Evolutionary conservation across 2,888 invertebrate species (phyloP), one percentile per base, ranked within the genome.

Genomic region (Clivina fossor): DNA sequence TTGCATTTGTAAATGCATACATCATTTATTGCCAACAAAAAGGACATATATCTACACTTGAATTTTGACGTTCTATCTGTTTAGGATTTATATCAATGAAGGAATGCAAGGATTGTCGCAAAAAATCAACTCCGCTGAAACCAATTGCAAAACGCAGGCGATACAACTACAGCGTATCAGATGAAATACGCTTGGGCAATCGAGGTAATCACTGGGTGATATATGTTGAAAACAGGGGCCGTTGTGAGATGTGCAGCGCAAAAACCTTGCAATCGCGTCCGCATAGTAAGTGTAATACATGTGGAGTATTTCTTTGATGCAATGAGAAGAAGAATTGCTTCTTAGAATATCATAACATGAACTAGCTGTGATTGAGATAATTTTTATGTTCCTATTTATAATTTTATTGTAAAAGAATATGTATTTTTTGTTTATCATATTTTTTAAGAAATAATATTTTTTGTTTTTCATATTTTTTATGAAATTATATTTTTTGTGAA

Each of bases 1-100:
- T 64, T 4, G 55, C 57, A 22, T 63, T 65, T 57, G 60, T 66
- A 19, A 64, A 61, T 50, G 47, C 56, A 15, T 57, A 54, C 51
- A 48, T 54, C 18, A 32, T 63, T 9, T 58, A 56, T 26, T 50
- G 33, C 18, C 28, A 40, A 13, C 43, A 35, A 32, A 49, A 13
- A 24, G 58, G 51, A 22, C 40, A 49, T 46, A 47, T 60, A 18
- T 13, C 53, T 19, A 33, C 48, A 19, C 22, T 53, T 20, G 47
- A 57, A 28, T 59, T 59, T 33, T 20, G 60, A 43, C 15, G 60
- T 32, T 24, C 35, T 41, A 26, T 48, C 33, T 16, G 32, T 35
- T 8, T 28, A 30, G 57, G 51, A 16, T 19, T 57, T 11, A 35
- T 57, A 22, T 40, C 40, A 19, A 40, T 22, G 22, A 40, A 40